Conservation (phyloP, 2,797 vertebrate species). For the Tiaroga cobitis region DNA sequence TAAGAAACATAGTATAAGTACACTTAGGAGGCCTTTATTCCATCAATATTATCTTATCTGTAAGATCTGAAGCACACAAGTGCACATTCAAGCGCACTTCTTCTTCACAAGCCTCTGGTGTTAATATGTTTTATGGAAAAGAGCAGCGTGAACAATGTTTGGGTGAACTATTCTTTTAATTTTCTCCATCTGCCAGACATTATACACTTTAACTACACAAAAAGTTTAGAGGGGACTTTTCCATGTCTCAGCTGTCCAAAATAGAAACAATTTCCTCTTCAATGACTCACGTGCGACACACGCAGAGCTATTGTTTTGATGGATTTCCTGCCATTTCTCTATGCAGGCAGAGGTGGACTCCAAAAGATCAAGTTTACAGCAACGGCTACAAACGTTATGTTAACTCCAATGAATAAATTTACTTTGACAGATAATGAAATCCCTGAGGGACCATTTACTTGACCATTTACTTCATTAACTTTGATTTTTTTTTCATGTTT, state of each 20-base stretch:
- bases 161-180: not conserved
- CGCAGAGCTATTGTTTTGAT: conserved; percentile 12
- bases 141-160: not conserved
- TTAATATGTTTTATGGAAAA: not conserved
- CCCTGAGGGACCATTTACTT: not conserved
- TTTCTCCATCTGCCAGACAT: not conserved
- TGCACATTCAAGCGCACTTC: not conserved
- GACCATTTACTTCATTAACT: not conserved
- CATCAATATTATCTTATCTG: not conserved
- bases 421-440: not conserved
- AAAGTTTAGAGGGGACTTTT: not conserved
- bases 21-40: not conserved
- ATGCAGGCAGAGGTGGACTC: not conserved
- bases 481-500: not conserved
- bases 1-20: too few species aligned
- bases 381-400: not conserved
- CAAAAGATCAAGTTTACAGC: not conserved
- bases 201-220: not conserved
- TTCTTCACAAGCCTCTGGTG: not conserved
- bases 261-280: conserved; percentile 27
- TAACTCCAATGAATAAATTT: not conserved
- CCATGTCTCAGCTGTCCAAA: not conserved
- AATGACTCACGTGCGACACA: not conserved
- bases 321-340: not conserved
- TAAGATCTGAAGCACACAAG: not conserved